Base-by-base conservation (phyloP, 2,113 vertebrate genomes). In the Brachirus orientalis region DNA sequence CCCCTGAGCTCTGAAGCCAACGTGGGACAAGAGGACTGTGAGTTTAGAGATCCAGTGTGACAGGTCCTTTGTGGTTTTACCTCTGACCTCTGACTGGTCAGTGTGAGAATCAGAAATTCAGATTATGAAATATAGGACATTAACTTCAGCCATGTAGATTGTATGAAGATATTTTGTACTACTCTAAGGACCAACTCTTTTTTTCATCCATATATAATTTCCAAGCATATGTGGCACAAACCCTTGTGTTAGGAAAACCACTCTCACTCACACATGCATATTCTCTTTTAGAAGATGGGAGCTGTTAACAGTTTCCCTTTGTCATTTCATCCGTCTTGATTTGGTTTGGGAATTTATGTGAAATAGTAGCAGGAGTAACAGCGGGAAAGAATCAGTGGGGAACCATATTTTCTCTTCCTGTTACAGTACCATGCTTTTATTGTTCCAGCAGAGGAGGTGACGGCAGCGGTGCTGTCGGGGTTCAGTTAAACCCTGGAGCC, bases 41-140 rank as follows among this genome's bases (percentile, higher is more conserved):
- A 84, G 75, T 79, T 77, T 67, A 59, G 73, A 47, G 68, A 72
- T 63, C 44, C 55, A 44, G 60, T 69, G 69, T 74, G 69, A 77
- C 37, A 43, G 61, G 33, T 69, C 54, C 68, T 69, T 43, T 77
- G 75, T 72, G 64, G 66, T 56, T 62, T 51, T 40, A 50, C 36
- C 43, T 47, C 62, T 66, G 67, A 73, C 67, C 68, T 58, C 2
- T 55, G 57, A 73, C 2, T 55, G 57, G 71, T 75, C 60, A 18
- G 68, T 35, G 28, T 2, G 46, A 52, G 79, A 28, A 80, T 85
- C 79, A 83, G 51, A 51, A 80, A 84, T 90, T 85, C 75, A 85
- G 58, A 11, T 35, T 40, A 20, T 38, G 46, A 13, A 61, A 16
- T 40, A 61, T 17, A 28, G 35, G 50, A 59, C 70, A 66, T 53